Base-by-base conservation (phyloP, 2,113 vertebrate genomes). In the Melanerpes formicivorus region DNA sequence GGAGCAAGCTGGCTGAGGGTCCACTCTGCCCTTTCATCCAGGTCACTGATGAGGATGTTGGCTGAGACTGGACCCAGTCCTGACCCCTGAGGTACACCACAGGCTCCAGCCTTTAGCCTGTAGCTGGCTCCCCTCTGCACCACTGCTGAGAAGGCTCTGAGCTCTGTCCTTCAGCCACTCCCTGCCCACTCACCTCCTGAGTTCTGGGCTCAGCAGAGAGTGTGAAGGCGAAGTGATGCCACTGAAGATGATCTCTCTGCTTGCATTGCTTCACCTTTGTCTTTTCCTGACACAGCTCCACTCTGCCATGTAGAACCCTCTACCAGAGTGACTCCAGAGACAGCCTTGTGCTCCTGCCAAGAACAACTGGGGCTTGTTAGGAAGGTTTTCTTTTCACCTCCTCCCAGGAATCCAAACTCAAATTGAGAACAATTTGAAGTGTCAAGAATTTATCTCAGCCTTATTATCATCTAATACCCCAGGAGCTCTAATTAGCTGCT, bases 361-460 rank as follows among this genome's bases (percentile, higher is more conserved):
- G 66, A 90, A 79, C 9, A 85, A 72, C 72, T 84, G 76, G 69
- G 60, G 65, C 65, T 90, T 91, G 76, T 91, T 71, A 69, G 90
- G 67, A 50, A 66, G 54, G 27, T 42, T 16, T 62, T 94, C 14
- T 42, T 42, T 14, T 37, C 37, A 14, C 62, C 52, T 66, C 86
- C 87, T 79, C 76, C 52, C 64, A 32, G 90, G 84, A 84, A 77
- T 92, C 90, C 76, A 73, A 46, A 69, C 62, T 27, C 32, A 7
- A 60, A 32, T 0, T 19, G 55, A 58, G 62, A 94, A 55, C 69
- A 70, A 64, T 92, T 94, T 81, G 4, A 58, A 42, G 18, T 58
- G 63, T 95, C 84, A 92, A 46, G 65, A 18, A 89, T 87, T 63
- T 80, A 81, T 88, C 34, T 58, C 29, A 52, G 58, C 44, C n/a